A percentile compares a stretch with the other conserved stretches of the same genome.
Conservation (phyloP, 2,888 invertebrate species). For the Phyllotreta striolata region DNA sequence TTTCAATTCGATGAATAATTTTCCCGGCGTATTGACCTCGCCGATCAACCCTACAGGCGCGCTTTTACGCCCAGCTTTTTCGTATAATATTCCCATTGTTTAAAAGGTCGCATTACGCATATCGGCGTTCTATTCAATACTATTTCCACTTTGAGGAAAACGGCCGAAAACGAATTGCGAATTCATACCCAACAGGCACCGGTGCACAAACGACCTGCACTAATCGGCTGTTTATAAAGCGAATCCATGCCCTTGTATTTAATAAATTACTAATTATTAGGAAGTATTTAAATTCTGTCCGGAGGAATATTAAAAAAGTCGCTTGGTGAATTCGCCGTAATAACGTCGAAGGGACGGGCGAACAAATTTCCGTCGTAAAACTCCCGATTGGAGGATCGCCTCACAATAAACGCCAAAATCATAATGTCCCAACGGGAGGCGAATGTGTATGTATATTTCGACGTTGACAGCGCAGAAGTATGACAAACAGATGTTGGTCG, state of each 20-base stretch:
- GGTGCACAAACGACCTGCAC: no score
- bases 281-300: no score
- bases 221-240: no score
- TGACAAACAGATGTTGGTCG: constrained; percentile 36
- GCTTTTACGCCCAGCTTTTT: constrained; percentile 43
- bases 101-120: constrained; percentile 39
- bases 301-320: constrained; percentile 22
- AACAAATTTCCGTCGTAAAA: constrained; percentile 22
- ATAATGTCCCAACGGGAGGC: constrained; percentile 37
- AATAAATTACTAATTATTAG: no score
- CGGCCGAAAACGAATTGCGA: not conserved
- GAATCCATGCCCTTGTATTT: no score
- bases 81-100: constrained; percentile 46
- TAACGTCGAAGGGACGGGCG: constrained; percentile 14
- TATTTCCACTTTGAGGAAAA: constrained; percentile 22
- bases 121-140: constrained; percentile 39
- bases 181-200: not conserved
- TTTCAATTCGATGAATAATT: constrained; percentile 47
- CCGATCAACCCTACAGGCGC: constrained; percentile 38
- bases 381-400: constrained; percentile 28
- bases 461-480: constrained; percentile 24
- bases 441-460: constrained; percentile 34
- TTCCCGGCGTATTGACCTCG: constrained; percentile 44
- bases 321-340: constrained; percentile 5
- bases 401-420: constrained; percentile 34